phyloP scores from a whole-genome alignment of 2,113 vertebrate species.

The Anser brachyrhynchus region DNA sequence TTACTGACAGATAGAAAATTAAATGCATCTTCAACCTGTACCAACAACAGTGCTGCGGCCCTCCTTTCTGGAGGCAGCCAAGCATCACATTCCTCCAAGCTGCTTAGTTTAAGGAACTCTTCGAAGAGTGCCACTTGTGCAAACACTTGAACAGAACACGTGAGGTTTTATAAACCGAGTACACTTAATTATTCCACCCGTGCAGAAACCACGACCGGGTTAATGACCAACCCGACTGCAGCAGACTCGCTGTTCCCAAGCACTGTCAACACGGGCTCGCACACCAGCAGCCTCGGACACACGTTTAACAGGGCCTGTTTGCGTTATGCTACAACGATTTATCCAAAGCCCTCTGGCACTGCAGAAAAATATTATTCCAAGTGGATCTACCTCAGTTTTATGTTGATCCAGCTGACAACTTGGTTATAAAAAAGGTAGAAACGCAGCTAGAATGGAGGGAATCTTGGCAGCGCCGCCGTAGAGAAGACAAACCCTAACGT shows the following conservation, averaged over 20 bases:
- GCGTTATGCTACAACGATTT: background rate
- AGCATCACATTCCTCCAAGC: background rate
- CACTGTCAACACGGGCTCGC: background rate
- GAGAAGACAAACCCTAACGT: background rate
- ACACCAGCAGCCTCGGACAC: background rate
- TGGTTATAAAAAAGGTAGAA: background rate
- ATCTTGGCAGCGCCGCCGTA: background rate
- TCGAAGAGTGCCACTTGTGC: conserved; percentile 1
- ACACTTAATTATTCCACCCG: conserved; percentile 3
- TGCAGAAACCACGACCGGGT: background rate
- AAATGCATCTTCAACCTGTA: background rate
- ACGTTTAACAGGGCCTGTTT: background rate
- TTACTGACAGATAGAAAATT: background rate
- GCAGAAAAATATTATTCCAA: conserved; percentile 4
- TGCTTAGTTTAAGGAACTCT: background rate
- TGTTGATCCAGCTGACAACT: background rate
- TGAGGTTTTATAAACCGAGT: conserved; percentile 6
- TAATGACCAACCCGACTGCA: conserved; percentile 52
- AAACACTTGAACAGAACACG: conserved; percentile 30
- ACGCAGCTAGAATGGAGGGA: background rate
- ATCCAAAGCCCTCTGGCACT: background rate
- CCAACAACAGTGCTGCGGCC: background rate
- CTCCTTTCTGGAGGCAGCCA: background rate
- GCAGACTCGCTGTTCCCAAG: background rate
- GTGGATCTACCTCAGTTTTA: background rate